These are phyloP conservation scores for Laticauda laticaudata DNA, from an alignment of 2,113 vertebrate genomes.

Conservation along the genomic window DNA sequence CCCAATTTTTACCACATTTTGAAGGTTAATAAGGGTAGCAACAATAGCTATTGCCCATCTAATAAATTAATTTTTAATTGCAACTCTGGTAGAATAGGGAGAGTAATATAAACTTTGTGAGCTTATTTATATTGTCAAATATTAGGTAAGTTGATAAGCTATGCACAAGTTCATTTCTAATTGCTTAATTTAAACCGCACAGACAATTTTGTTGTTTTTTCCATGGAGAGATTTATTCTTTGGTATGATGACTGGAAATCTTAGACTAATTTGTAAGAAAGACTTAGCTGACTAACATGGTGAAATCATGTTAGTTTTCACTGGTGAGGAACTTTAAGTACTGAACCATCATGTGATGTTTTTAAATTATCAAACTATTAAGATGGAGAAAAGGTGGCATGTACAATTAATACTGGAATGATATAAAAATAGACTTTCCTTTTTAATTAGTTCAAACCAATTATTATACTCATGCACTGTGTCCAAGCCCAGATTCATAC, in stretches of 20 bases:
- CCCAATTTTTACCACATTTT: neutral
- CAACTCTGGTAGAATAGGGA: neutral
- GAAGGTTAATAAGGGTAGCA: neutral
- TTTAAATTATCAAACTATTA: neutral
- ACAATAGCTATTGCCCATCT: neutral
- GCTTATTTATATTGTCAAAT: constrained; percentile 22
- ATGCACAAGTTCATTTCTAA: neutral
- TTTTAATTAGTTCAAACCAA: neutral
- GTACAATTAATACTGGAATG: neutral
- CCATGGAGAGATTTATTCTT: constrained; percentile 2
- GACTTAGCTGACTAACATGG: neutral
- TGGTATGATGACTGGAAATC: neutral
- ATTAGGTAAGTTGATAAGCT: constrained; percentile 22
- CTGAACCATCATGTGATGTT: neutral
- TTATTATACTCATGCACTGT: neutral
- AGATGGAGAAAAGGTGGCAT: neutral
- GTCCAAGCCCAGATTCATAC: neutral
- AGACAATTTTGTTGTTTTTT: neutral
- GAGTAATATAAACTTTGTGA: constrained; percentile 6
- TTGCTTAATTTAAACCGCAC: constrained; percentile 20
- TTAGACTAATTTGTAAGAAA: constrained; percentile 17
- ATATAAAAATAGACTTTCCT: neutral
- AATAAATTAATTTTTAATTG: constrained; percentile 9
- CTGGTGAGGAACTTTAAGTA: neutral
- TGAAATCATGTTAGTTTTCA: neutral